phyloP scores from a whole-genome alignment of 2,797 vertebrate species.

The Sebastiscus tertius region DNA sequence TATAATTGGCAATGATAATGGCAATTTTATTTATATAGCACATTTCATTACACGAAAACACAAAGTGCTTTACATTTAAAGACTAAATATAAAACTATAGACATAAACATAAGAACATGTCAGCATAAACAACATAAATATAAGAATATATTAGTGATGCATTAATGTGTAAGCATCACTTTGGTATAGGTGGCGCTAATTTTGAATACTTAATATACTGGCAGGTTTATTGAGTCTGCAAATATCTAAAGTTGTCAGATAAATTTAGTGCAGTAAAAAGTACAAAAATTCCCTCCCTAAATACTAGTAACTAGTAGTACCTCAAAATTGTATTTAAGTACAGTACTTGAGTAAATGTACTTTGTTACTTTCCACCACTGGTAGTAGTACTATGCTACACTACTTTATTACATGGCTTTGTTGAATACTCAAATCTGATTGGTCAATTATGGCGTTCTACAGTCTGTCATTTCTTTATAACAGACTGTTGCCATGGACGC shows the following conservation, averaged over 20 bases:
- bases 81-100: too few relatives aligned
- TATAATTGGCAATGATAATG: not conserved
- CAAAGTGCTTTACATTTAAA: too few relatives aligned
- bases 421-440: too few relatives aligned
- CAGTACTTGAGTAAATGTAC: not conserved
- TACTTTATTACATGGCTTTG: not conserved
- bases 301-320: not conserved
- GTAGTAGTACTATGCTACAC: not conserved
- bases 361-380: not conserved
- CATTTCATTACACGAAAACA: too few relatives aligned
- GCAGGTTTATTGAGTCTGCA: not conserved
- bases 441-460: too few relatives aligned
- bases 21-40: too few relatives aligned
- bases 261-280: not conserved
- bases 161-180: not conserved
- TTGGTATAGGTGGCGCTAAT: not conserved
- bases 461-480: too few relatives aligned
- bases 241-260: not conserved
- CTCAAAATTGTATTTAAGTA: not conserved
- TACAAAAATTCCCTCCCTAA: not conserved
- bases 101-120: too few relatives aligned
- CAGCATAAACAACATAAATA: too few relatives aligned
- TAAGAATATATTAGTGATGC: not conserved
- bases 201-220: too few relatives aligned
- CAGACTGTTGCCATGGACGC: rapidly evolving